Base-by-base conservation (phyloP, 1,140 invertebrate species). In the Megalopta genalis region DNA sequence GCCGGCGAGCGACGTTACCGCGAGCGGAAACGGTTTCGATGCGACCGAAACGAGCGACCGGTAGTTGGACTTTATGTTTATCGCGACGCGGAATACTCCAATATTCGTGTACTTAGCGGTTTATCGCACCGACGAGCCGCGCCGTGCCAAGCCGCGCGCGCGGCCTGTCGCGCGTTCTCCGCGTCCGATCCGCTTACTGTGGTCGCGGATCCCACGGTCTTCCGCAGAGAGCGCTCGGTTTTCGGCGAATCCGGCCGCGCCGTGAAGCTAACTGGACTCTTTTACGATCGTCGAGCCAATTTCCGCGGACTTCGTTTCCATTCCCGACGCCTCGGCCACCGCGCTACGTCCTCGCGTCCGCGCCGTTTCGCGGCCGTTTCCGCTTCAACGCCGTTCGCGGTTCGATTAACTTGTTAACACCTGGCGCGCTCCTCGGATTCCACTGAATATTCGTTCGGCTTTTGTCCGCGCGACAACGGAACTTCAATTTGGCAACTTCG, bases 21-120 rank as follows among this genome's bases (percentile, higher is more conserved):
- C 25, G 68, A 42, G 60, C 65, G n/a, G 32, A 27, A 60, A 76
- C 27, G 18, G 32, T 54, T 37, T 60, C 54, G 68, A 39, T n/a
- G 57, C 39, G 65, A 46, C 9, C 59, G 49, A 57, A 39, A 77
- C 67, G 37, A 39, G 60, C 57, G 54, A 52, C 39, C 42, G 25
- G 65, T 54, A 80, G 65, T 74, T 39, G 59, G 63, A 66, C 25
- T 86, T 88, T 80, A 85, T 77, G 84, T 86, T 86, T 80, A 86
- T 86, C 79, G 75, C 77, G 70, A 80, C 80, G 85, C 82, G 78
- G 83, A 87, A 77, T 80, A 63, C 73, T 85, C 78, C 83, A 77
- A 86, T 87, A 86, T 86, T 75, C 68, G 69, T 65, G 59, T 59
- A 57, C 54, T 78, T 52, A 12, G 23, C 27, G 66, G 42, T 59